Evolutionary conservation across 2,888 invertebrate species (phyloP).

Genomic region (Trissoscelio sp.): DNA sequence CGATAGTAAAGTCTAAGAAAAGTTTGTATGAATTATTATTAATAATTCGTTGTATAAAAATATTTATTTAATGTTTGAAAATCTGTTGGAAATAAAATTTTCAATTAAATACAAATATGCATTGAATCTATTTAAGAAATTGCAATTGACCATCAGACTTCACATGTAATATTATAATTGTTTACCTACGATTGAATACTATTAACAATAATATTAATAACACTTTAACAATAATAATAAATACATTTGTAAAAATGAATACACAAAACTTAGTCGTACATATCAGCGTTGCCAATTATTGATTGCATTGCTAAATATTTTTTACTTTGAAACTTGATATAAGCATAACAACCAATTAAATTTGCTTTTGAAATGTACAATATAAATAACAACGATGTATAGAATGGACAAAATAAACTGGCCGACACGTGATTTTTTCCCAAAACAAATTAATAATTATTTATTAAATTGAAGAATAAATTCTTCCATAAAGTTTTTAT

Average conservation of each 20-base stretch:
- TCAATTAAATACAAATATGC: too few relatives aligned
- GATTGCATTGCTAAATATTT: constrained; percentile 2
- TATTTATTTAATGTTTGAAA: constrained; percentile 4
- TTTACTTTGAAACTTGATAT: neutral
- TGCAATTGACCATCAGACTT: neutral
- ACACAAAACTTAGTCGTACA: constrained; percentile 8
- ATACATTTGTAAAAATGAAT: constrained; percentile 19
- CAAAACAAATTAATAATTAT: too few relatives aligned
- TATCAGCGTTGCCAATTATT: constrained; percentile 18
- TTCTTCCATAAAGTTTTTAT: too few relatives aligned
- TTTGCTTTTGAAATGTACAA: neutral
- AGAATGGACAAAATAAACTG: neutral
- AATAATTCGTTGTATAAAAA: constrained; percentile 15
- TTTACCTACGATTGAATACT: neutral
- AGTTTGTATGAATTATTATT: neutral
- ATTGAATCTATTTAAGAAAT: neutral
- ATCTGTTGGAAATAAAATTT: neutral
- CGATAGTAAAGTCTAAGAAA: too few relatives aligned
- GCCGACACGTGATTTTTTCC: neutral
- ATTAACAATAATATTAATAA: constrained; percentile 31
- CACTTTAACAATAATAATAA: constrained; percentile 16
- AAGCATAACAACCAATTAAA: constrained; percentile 15
- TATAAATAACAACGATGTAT: constrained; percentile 12
- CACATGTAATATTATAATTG: neutral
- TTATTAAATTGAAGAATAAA: too few relatives aligned